These are phyloP conservation scores for Neosalanx taihuensis DNA, from an alignment of 2,797 vertebrate species.

Conservation along the genomic window DNA sequence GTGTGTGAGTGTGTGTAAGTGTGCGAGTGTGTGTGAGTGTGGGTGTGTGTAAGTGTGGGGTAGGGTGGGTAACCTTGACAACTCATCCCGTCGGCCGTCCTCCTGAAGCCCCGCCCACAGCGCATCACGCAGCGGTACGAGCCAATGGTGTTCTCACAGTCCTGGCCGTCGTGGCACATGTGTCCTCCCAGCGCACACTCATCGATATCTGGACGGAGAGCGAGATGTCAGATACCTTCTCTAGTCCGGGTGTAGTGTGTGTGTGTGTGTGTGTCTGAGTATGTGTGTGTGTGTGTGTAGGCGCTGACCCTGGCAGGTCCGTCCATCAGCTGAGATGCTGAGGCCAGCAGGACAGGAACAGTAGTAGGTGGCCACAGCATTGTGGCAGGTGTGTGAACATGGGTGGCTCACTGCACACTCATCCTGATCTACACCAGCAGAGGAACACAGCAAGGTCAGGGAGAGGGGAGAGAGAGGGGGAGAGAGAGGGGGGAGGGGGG, in stretches of 20 bases:
- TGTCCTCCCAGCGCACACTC: conserved; percentile 84
- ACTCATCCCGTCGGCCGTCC: conserved; percentile 80
- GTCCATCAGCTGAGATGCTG: conserved; percentile 89
- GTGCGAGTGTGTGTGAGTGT: too few species aligned
- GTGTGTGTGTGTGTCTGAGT: background rate
- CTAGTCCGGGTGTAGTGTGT: background rate
- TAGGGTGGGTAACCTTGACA: conserved; percentile 79
- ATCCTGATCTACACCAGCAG: conserved; percentile 81
- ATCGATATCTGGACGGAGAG: conserved; percentile 79
- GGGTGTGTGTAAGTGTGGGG: too few species aligned
- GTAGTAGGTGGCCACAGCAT: conserved; percentile 87
- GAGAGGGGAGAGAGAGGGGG: too few species aligned
- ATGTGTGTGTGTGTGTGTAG: conserved; percentile 7
- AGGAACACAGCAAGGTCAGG: background rate
- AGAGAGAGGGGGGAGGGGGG: too few species aligned
- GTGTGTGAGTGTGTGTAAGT: too few species aligned
- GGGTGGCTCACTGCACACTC: conserved; percentile 84
- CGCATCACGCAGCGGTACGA: conserved; percentile 84
- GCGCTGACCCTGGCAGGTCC: conserved; percentile 87
- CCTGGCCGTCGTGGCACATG: conserved; percentile 79
- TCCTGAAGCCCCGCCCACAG: conserved; percentile 85
- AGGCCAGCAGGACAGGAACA: conserved; percentile 92
- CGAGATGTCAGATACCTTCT: background rate
- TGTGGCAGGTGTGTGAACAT: conserved; percentile 92
- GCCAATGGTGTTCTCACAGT: conserved; percentile 90